Base-by-base conservation (phyloP, 2,888 invertebrate genomes). In the Morpho achilles region DNA sequence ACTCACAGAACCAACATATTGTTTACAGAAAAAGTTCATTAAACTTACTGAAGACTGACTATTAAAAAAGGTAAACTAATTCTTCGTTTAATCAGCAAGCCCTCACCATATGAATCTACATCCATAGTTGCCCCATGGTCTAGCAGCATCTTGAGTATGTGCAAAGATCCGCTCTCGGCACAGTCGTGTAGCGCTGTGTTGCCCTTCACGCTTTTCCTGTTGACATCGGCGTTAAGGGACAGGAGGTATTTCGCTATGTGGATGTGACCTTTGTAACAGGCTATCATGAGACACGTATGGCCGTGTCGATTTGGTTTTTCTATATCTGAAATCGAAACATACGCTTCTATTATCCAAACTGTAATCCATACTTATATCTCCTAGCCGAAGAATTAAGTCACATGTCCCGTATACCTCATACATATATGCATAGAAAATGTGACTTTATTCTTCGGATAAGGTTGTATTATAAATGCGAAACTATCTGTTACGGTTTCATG, bases 101-200 rank as follows among this genome's bases (percentile, higher is more conserved):
- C 69, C 87, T 87, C 76, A 93, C 96, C 98, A 81, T 97, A 98
- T 16, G 97, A 96, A 88, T 99, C 98, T 40, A 96, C 96, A 77
- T 97, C 97, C 96, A 99, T 97, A 48, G 94, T 94, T 9, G 98
- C 99, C 50, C 97, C 97, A 79, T 96, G 94, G 47, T 94, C 93
- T 43, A 99, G 86, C 63, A 99, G 92, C 80, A 98, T 91, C 87
- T 97, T 96, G 73, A 98, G 93, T 75, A 99, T 98, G 73, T 97
- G 96, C 65, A 98, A 88, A 45, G 97, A 97, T 6, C 99, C 99
- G 56, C 97, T 97, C 84, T 99, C 99, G 0, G 98, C 98, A 78
- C 98, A 98, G 77, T 99, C 99, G 87, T 99, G 99, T 43, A 99
- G 82, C n/a, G 99, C 99, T 7, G 99, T 99, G 84, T 99, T 99